Evolutionary conservation across 2,888 invertebrate genomes (phyloP).

Genomic region (Cheilosia grossa): DNA sequence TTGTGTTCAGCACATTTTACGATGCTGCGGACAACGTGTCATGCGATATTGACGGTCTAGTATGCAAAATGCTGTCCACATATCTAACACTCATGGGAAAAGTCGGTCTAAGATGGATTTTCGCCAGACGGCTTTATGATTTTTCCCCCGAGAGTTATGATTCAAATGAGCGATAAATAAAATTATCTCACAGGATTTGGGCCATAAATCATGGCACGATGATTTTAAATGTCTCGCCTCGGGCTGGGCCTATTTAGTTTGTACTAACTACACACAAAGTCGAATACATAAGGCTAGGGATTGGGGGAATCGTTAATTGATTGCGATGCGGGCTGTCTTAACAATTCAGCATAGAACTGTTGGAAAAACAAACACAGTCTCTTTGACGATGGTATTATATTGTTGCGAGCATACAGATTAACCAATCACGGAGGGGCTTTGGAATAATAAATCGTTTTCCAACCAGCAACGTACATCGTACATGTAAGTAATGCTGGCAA

Average conservation of each 20-base stretch:
- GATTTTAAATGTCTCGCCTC: conserved; percentile 48
- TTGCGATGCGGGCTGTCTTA: conserved; percentile 24
- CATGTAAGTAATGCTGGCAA: background rate
- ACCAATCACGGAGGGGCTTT: background rate
- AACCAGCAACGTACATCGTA: background rate
- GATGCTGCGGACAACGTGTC: conserved; percentile 54
- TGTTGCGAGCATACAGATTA: background rate
- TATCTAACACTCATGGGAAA: conserved; percentile 1
- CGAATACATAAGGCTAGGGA: background rate
- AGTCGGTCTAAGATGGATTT: background rate
- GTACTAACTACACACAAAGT: conserved; percentile 19
- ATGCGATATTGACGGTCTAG: conserved; percentile 44
- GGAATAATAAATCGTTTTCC: background rate
- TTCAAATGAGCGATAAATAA: conserved; percentile 10
- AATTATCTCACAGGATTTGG: conserved; percentile 9
- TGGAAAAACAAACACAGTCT: conserved; percentile 3
- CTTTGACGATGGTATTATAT: background rate
- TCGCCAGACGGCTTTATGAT: conserved; percentile 6
- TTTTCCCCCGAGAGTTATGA: background rate
- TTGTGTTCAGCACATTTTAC: conserved; percentile 47
- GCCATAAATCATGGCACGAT: conserved; percentile 56
- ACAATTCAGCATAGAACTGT: background rate
- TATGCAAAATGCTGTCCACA: background rate
- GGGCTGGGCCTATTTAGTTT: conserved; percentile 34
- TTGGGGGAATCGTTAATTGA: conserved; percentile 30